These are phyloP conservation scores for Hyles lineata DNA, from an alignment of 2,888 invertebrate species.

Conservation along the genomic window DNA sequence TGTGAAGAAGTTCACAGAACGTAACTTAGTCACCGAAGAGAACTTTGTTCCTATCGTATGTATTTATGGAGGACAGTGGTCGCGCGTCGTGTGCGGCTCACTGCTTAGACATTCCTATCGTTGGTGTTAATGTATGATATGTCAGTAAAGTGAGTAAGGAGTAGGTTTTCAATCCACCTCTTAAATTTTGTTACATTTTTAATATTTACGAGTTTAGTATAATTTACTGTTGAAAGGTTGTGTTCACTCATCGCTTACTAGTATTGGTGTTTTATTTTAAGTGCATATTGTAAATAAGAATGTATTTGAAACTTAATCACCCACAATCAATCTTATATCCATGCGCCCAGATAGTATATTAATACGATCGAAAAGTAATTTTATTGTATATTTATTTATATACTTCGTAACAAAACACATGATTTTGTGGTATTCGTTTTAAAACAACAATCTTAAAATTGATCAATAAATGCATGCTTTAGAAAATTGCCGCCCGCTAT, in stretches of 20 bases:
- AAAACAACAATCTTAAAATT: not conserved
- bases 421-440: slow-evolving; percentile 5
- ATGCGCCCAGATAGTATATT: not conserved
- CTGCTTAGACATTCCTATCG: slow-evolving; percentile 30
- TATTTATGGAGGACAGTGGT: not conserved
- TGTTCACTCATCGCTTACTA: slow-evolving; percentile 43
- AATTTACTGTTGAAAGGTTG: slow-evolving; percentile 41
- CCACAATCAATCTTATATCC: slow-evolving; percentile 45
- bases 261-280: slow-evolving; percentile 34
- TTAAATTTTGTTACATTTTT: slow-evolving; percentile 26
- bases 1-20: slow-evolving; percentile 21
- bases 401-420: not conserved
- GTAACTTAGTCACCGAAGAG: slow-evolving; percentile 25
- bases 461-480: not conserved
- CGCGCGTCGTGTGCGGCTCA: not conserved
- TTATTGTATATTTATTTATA: slow-evolving; percentile 16
- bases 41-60: slow-evolving; percentile 24
- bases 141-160: slow-evolving; percentile 5
- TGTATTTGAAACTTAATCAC: slow-evolving; percentile 57
- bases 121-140: slow-evolving; percentile 13
- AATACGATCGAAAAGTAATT: not conserved
- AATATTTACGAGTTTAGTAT: slow-evolving; percentile 32
- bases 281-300: slow-evolving; percentile 38
- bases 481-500: not conserved
- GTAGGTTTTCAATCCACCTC: slow-evolving; percentile 27